phyloP scores from a whole-genome alignment of 2,113 vertebrate genomes.

The Rynchops niger region DNA sequence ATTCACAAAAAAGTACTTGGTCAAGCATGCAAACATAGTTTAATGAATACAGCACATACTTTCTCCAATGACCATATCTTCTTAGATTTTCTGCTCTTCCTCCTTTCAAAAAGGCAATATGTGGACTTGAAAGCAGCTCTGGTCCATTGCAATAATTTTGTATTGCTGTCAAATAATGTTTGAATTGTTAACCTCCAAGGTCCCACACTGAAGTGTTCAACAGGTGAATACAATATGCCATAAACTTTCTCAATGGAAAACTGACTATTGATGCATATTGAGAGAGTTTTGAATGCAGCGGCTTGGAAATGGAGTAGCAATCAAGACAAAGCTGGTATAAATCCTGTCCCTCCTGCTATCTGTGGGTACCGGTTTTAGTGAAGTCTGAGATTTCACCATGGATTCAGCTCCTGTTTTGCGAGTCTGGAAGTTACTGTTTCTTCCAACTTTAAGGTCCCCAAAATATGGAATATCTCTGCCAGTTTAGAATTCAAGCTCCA shows the following conservation, averaged over 20 bases:
- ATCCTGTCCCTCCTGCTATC: background rate
- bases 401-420: background rate
- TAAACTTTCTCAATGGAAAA: background rate
- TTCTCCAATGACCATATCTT: background rate
- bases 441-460: background rate
- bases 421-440: background rate
- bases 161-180: background rate
- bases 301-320: background rate
- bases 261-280: background rate
- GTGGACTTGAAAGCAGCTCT: background rate
- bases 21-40: background rate
- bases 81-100: background rate
- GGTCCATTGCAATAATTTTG: background rate
- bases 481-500: background rate
- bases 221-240: background rate
- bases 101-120: background rate
- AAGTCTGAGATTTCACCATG: background rate
- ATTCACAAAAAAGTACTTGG: background rate
- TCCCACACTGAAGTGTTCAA: background rate
- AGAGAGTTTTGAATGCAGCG: background rate
- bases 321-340: background rate
- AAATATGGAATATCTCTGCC: background rate
- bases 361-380: background rate
- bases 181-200: background rate
- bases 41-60: background rate